Base-by-base conservation (phyloP, 1,140 invertebrate species). In the Tetranychus cinnabarinus region DNA sequence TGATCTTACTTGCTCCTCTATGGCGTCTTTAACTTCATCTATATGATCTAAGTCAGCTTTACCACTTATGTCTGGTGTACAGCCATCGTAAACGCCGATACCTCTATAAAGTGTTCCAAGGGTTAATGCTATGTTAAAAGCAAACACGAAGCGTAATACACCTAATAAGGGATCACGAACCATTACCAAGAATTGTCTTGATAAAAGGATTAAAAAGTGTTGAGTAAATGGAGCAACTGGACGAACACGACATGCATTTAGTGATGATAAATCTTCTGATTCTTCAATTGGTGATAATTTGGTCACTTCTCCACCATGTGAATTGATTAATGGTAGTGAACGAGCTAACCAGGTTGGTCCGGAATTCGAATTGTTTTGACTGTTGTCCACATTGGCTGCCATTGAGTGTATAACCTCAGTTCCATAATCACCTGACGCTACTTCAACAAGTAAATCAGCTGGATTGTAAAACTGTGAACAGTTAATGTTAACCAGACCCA, bases 401-500 rank as follows among this genome's bases (percentile, higher is more conserved):
- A 60, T 31, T 52, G 12, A 31, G 10, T 50, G 48, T 3, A 60
- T 52, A 10, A 52, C 47, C 33, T 60, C 47, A 4, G 10, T 37
- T 5, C 60, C 60, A 56, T 61, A 37, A 42, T 59, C 58, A 7
- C 47, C 57, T 7, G 15, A 34, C 4, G 58, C 62, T 13, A 63
- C 42, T 47, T 63, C 58, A n/a, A 59, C 31, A 31, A 63, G 42
- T 23, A 55, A 55, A 36, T 58, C 56, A 36, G 62, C 62, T 31
- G 62, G 54, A 60, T 63, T 63, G 35, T 56, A 46, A 55, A 42
- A 57, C 35, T 56, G 8, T 6, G 52, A 31, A 56, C 52, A 56
- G 39, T 56, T 42, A 3, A 61, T n/a, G 34, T 48, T 36, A 33
- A 45, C 57, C 10, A 7, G 12, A 15, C 42, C 10, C n/a, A 61